Conservation (phyloP, 2,797 vertebrate genomes). For the Podarcis lilfordi region DNA sequence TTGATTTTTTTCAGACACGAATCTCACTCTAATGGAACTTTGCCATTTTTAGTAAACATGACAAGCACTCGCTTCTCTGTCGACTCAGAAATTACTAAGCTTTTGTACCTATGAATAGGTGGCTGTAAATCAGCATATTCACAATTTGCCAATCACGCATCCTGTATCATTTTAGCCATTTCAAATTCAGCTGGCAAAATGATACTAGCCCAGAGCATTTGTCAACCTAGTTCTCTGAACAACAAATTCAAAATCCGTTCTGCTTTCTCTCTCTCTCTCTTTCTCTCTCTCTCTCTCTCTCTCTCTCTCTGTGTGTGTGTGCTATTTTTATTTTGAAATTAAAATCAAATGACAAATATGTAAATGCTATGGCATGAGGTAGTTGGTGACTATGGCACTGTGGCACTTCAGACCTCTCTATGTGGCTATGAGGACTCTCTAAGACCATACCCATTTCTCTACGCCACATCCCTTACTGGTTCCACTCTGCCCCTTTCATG, state of each 20-base stretch:
- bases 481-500: too few species aligned
- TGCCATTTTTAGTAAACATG: conserved; percentile 66
- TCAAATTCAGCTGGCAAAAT: conserved; percentile 43
- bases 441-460: too few species aligned
- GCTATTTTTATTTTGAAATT: background rate
- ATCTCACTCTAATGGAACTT: conserved; percentile 61
- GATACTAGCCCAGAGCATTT: conserved; percentile 30
- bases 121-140: conserved; percentile 62
- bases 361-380: background rate
- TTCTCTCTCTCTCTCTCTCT: background rate
- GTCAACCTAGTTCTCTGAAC: conserved; percentile 40
- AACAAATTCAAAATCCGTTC: conserved; percentile 39
- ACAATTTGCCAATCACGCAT: conserved; percentile 63
- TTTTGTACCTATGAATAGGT: conserved; percentile 54
- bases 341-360: background rate
- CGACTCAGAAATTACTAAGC: conserved; percentile 65
- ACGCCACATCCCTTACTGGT: too few species aligned
- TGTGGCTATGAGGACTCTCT: too few species aligned
- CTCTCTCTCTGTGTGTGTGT: background rate
- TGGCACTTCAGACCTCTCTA: too few species aligned
- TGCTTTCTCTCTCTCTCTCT: background rate
- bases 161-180: conserved; percentile 47
- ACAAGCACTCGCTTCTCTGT: conserved; percentile 45
- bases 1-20: conserved; percentile 63
- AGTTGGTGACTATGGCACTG: background rate